Base-by-base conservation (phyloP, 2,113 vertebrate species). In the Oryzias curvinotus region DNA sequence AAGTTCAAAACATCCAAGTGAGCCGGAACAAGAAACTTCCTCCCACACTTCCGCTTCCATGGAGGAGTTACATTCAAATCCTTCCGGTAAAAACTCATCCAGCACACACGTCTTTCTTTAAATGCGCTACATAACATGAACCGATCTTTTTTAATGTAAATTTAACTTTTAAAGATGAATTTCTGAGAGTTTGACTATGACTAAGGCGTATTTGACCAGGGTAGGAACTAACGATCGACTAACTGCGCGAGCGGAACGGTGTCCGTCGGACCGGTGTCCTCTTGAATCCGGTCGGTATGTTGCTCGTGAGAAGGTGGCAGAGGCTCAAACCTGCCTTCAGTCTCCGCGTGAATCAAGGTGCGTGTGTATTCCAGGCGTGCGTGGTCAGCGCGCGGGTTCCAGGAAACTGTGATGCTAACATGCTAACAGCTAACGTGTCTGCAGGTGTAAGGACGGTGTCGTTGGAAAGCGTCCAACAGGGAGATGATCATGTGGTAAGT, bases 401-500 rank as follows among this genome's bases (percentile, higher is more conserved):
- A 18, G 10, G 17, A 3, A 1, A 3, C 14, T 42, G 44, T 36
- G 52, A 54, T 61, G 57, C 57, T 68, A 46, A 59, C 36, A 13
- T 19, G 30, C 14, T 69, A 43, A 44, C 23, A 21, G 6, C 23
- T n/a, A 5, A 42, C 13, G 15, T 42, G 18, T 12, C 7, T 41
- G 41, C 57, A 91, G 90, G 75, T 52, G 13, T 81, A 3, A 77
- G 84, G 51, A 80, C 77, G 14, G 2, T 87, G 0, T 59, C 17
- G 17, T 13, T 57, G 14, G 5, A 49, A 23, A 76, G 60, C 1
- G 41, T 50, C 4, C 75, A 44, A 5, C 62, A 55, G 4, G 61
- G 62, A 16, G 73, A 81, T 3, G 79, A 85, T n/a, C n/a, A n/a
- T 45, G 36, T 36, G 85, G 90, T 90, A 68, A 62, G 83, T 55